These are phyloP conservation scores for Myotis pilosus DNA, from an alignment of 2,797 vertebrate genomes.

Conservation along the genomic window DNA sequence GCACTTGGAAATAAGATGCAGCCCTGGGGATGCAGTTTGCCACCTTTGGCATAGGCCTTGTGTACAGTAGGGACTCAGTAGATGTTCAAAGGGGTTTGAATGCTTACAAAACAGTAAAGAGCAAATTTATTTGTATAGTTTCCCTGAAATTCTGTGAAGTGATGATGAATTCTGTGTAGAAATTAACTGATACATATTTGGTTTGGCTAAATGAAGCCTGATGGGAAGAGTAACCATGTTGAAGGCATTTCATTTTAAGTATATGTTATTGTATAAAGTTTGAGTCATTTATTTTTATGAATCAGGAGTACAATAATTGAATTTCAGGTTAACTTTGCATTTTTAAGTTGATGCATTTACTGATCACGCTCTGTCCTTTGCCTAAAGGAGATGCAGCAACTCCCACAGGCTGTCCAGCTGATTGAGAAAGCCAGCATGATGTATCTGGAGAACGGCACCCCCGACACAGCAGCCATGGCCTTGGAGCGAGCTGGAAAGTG, in stretches of 20 bases:
- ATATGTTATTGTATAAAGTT: neutral
- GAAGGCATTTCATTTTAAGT: neutral
- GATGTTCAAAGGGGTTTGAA: neutral
- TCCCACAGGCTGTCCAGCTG: constrained; percentile 95
- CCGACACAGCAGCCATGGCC: constrained; percentile 97
- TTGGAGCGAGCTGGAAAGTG: constrained; percentile 98
- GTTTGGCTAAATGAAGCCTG: neutral
- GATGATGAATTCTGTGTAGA: neutral
- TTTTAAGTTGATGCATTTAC: neutral
- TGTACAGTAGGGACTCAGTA: neutral
- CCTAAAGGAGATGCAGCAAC: constrained; percentile 94
- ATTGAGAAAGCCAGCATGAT: constrained; percentile 99
- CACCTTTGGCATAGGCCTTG: neutral
- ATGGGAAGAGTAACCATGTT: neutral
- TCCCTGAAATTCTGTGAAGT: neutral
- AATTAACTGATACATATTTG: neutral
- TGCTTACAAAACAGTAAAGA: neutral
- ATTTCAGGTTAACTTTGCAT: neutral
- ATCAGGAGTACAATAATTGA: neutral
- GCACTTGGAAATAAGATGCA: neutral
- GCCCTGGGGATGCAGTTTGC: neutral
- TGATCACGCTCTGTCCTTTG: neutral
- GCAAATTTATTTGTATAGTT: neutral
- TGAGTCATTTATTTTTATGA: neutral
- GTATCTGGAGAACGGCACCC: constrained; percentile 98